Base-by-base conservation (phyloP, 2,113 vertebrate species). In the Oncorhynchus nerka region DNA sequence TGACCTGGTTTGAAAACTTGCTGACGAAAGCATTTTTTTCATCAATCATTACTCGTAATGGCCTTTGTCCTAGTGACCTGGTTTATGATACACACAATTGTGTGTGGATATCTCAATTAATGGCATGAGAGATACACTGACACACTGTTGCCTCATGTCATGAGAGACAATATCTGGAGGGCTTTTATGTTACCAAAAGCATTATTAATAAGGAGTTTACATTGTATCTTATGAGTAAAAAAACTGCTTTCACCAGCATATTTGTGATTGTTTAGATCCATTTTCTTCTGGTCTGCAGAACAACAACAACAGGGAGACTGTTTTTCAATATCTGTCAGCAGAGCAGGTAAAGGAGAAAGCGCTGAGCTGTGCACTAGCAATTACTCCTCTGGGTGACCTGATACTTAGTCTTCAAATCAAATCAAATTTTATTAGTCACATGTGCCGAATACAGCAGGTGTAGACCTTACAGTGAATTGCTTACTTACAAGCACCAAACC, bases 271-370 rank as follows among this genome's bases (percentile, higher is more conserved):
- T 87, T 86, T 75, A 77, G 79, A 78, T 82, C 75, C 57, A 89
- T 90, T 90, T 85, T 91, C 83, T 79, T 79, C 78, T 68, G 12
- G 70, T 70, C 69, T 78, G 71, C 39, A 81, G 71, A 85, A 87
- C 76, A 86, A 84, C 78, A 87, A 77, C 34, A 9, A 24, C 34
- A 39, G 19, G 4, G 39, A 72, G 75, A 78, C 72, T 86, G 79
- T 75, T 68, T 55, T 68, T 26, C 78, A 82, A 81, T 79, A 83
- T 88, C 73, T 20, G 87, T 89, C 90, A 92, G 89, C 88, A 89
- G 83, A 87, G 85, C 83, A 89, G 71, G 82, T 80, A 72, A 85
- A 69, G 76, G 67, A 59, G 78, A 92, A 89, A 87, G 34, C 85
- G 86, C 86, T 88, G 86, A 92, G 85, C 48, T 0, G 59, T 39